Conservation (phyloP, 2,113 vertebrate species). For the Rhinopomastus cyanomelas region DNA sequence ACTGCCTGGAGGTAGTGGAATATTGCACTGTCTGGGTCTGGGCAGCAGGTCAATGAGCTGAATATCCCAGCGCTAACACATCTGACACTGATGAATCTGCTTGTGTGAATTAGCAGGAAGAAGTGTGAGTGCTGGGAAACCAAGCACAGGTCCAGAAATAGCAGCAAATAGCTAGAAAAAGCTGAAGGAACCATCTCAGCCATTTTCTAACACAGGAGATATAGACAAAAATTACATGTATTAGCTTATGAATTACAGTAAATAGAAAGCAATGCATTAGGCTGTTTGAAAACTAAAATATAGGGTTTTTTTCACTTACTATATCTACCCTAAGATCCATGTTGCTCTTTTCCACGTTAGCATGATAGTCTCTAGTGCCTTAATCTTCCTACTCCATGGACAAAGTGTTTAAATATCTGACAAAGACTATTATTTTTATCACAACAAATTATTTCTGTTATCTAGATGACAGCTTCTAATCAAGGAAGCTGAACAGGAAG, state of each 20-base stretch:
- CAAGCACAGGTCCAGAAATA: background rate
- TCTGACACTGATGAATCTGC: background rate
- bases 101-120: background rate
- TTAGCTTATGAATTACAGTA: background rate
- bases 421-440: background rate
- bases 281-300: background rate
- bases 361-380: background rate
- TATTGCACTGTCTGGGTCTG: background rate
- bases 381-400: background rate
- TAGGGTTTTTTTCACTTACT: fast-evolving
- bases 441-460: background rate
- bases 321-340: background rate
- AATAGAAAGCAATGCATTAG: background rate
- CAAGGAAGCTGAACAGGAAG: background rate
- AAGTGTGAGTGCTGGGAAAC: background rate
- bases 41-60: background rate
- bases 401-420: background rate
- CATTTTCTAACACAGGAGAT: fast-evolving
- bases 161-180: background rate
- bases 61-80: background rate
- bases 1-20: background rate
- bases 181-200: background rate
- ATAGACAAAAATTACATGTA: too few species aligned
- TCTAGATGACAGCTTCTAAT: background rate
- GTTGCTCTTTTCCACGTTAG: background rate